phyloP scores from a whole-genome alignment of 2,113 vertebrate genomes.

The Pseudopodoces humilis region DNA sequence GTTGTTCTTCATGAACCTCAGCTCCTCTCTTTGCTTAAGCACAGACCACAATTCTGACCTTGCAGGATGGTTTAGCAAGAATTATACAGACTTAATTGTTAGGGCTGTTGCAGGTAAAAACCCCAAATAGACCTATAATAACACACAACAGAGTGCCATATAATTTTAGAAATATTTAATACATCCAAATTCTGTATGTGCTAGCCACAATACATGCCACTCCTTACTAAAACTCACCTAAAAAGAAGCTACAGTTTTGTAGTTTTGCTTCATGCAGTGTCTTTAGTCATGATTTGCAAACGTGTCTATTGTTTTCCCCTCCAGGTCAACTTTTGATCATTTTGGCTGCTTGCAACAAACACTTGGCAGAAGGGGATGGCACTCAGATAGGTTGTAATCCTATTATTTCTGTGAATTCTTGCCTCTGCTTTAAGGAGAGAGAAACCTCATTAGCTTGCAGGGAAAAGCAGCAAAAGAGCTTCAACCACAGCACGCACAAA shows the following conservation, averaged over 20 bases:
- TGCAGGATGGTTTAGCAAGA: not conserved
- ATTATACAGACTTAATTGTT: not conserved
- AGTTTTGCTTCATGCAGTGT: not conserved
- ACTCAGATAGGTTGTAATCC: not conserved
- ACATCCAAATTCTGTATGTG: not conserved
- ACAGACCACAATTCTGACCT: not conserved
- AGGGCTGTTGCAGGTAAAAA: not conserved
- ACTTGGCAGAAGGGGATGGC: not conserved
- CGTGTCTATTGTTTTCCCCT: not conserved
- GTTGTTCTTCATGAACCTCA: not conserved
- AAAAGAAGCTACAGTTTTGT: not conserved
- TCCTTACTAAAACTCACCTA: not conserved
- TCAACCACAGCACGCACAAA: not conserved
- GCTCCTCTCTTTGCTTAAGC: not conserved
- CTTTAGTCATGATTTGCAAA: not conserved
- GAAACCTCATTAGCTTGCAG: not conserved
- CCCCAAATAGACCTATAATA: not conserved
- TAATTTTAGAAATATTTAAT: slow-evolving; percentile 51
- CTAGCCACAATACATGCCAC: not conserved
- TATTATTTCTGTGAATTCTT: not conserved
- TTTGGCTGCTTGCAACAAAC: not conserved
- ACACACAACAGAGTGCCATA: not conserved
- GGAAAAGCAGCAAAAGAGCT: not conserved
- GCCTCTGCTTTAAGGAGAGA: not conserved
- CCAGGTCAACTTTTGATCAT: not conserved